phyloP scores from a whole-genome alignment of 2,797 vertebrate species.

The Harpagifer antarcticus region DNA sequence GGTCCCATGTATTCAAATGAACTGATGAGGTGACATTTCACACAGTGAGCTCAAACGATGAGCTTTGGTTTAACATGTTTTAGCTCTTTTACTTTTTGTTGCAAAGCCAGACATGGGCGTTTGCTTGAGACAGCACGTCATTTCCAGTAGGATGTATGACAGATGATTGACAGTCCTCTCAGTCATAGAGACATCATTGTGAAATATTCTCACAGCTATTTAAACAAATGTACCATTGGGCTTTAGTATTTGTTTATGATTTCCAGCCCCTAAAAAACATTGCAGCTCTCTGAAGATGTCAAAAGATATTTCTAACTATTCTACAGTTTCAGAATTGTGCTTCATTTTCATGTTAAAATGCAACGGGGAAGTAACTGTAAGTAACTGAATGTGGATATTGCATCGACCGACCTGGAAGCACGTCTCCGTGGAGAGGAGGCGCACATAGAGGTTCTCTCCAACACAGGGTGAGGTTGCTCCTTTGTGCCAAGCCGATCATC shows the following conservation, averaged over 20 bases:
- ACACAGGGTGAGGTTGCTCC: no score
- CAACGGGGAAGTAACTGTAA: no score
- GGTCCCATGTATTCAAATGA: constrained; percentile 56
- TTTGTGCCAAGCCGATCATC: no score
- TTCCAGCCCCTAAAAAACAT: constrained; percentile 5
- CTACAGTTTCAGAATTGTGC: neutral
- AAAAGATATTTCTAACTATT: constrained; percentile 1
- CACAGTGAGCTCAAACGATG: constrained; percentile 31
- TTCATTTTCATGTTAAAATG: neutral
- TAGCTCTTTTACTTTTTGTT: constrained; percentile 25
- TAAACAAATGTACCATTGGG: constrained; percentile 12
- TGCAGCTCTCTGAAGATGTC: constrained; percentile 14
- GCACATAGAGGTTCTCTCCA: no score
- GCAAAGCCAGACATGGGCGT: constrained; percentile 32
- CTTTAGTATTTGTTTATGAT: constrained; percentile 12
- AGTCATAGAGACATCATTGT: constrained; percentile 36
- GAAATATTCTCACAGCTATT: constrained; percentile 21
- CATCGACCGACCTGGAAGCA: no score
- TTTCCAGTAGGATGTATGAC: constrained; percentile 32
- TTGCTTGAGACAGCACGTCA: constrained; percentile 29
- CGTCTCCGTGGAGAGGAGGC: no score
- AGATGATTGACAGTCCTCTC: constrained; percentile 49
- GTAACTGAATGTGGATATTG: no score
- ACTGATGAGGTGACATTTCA: constrained; percentile 59
- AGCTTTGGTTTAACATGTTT: constrained; percentile 48